Conservation (phyloP, 2,113 vertebrate genomes). For the Pongo pygmaeus region DNA sequence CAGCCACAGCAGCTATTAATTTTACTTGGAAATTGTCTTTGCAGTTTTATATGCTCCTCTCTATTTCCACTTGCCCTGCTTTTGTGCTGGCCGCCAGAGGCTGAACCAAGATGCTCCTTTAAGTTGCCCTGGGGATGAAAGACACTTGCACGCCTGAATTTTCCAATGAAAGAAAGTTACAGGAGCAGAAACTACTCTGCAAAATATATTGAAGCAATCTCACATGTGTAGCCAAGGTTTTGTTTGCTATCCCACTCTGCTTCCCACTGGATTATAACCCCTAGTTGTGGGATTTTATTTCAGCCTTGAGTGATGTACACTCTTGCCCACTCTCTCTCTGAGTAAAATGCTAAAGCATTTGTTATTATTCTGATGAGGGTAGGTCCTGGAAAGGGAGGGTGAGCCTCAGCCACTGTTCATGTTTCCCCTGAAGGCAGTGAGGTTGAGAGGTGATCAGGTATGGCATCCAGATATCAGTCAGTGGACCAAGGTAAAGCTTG, state of each 20-base stretch:
- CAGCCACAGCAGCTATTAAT: neutral
- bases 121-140: neutral
- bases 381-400: neutral
- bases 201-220: neutral
- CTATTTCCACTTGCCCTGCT: neutral
- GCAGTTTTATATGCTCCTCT: neutral
- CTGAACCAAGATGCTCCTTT: neutral
- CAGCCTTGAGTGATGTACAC: neutral
- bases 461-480: neutral
- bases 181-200: neutral
- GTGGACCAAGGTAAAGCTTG: neutral
- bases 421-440: neutral
- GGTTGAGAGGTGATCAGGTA: rapidly evolving
- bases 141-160: neutral
- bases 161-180: constrained; percentile 16
- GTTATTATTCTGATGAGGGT: neutral
- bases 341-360: neutral
- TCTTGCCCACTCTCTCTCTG: neutral
- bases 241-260: neutral
- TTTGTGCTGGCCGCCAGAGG: neutral
- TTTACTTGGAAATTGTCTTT: neutral
- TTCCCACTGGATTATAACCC: neutral
- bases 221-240: neutral
- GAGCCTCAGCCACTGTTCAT: neutral
- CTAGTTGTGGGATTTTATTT: neutral